These are phyloP conservation scores for Peromyscus nudipes DNA, from an alignment of 2,797 vertebrate species.

Conservation along the genomic window DNA sequence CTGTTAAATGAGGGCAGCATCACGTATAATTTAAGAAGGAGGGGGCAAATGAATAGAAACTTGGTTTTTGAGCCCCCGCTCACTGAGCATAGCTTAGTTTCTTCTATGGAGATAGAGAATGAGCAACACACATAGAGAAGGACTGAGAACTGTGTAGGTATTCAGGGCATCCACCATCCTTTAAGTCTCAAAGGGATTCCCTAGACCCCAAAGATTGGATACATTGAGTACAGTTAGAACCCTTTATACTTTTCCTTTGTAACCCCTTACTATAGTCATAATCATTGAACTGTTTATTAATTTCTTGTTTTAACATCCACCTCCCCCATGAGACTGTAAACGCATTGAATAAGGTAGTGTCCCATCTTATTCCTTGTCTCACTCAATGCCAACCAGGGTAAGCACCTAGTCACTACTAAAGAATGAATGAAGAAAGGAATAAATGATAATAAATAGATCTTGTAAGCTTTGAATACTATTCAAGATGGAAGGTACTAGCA, in stretches of 20 bases:
- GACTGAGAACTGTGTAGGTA: neutral
- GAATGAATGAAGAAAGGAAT: neutral
- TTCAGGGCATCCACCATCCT: neutral
- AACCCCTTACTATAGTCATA: neutral
- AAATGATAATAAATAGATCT: neutral
- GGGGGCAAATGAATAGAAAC: neutral
- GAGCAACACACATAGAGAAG: neutral
- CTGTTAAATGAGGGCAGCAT: neutral
- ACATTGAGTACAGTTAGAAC: neutral
- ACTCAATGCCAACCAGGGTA: neutral
- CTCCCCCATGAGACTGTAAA: neutral
- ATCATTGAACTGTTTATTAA: slow-evolving; percentile 6
- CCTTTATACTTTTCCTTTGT: neutral
- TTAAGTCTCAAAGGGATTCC: neutral
- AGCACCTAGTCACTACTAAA: neutral
- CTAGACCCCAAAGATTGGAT: neutral
- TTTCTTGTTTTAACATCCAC: neutral
- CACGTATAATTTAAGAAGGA: neutral
- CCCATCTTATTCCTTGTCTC: neutral
- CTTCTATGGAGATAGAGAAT: neutral
- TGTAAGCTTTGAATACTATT: slow-evolving; percentile 18
- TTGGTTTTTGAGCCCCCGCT: neutral
- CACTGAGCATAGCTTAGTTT: neutral
- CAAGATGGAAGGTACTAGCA: neutral
- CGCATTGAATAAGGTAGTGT: neutral